Percentiles rank a stretch among this genome's conserved stretches.
Evolutionary conservation across 37 sponge, comb jelly and placozoan species (phyloP).

Genomic region (Chondrilla cf. caribensis): DNA sequence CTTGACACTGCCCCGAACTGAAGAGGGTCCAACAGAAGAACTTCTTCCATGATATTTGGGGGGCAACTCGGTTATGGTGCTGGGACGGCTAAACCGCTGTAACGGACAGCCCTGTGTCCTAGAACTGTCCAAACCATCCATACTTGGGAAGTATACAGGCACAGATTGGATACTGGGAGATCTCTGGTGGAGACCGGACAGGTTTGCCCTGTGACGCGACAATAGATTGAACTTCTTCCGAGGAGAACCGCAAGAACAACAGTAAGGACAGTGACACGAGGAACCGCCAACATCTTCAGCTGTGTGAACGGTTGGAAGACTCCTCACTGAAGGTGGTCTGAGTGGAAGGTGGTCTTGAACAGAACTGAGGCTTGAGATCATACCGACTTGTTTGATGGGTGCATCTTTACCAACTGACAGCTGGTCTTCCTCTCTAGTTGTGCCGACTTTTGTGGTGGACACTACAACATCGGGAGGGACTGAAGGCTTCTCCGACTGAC

Average conservation of each 20-base stretch:
- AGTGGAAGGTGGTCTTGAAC: neutral
- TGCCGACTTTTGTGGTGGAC: too few relatives aligned
- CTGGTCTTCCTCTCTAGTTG: too few relatives aligned
- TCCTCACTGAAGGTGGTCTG: constrained; percentile 16
- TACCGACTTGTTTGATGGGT: neutral
- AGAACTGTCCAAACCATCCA: neutral
- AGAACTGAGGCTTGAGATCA: neutral
- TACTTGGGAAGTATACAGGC: neutral
- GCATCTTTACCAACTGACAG: neutral
- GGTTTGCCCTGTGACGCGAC: neutral
- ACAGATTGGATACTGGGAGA: constrained; percentile 22
- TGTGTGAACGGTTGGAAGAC: neutral
- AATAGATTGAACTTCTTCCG: neutral
- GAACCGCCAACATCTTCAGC: neutral
- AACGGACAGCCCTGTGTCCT: neutral
- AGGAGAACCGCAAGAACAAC: constrained; percentile 37
- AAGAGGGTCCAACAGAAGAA: neutral
- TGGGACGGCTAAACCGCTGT: neutral
- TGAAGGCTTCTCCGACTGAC: neutral
- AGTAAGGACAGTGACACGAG: constrained; percentile 36
- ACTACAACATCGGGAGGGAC: neutral
- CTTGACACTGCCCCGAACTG: neutral
- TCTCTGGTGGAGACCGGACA: neutral
- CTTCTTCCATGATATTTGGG: too few relatives aligned
- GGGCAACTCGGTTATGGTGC: neutral